phyloP scores from a whole-genome alignment of 2,797 vertebrate genomes.

The Hypotaenidia okinawae region DNA sequence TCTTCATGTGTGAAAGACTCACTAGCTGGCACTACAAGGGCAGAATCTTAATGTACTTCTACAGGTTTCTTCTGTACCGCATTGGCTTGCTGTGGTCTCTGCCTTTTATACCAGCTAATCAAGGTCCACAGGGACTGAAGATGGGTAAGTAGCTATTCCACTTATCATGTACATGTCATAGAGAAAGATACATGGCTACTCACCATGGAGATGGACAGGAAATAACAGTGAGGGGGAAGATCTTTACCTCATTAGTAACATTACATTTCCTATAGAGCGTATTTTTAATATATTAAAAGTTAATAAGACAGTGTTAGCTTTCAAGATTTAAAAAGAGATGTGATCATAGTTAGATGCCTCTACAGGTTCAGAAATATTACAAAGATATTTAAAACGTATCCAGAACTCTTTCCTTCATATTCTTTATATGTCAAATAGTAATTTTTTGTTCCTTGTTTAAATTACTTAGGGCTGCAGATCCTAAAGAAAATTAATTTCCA shows the following conservation, averaged over 20 bases:
- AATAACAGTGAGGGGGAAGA: conserved; percentile 51
- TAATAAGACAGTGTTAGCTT: conserved; percentile 55
- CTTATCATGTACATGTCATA: conserved; percentile 48
- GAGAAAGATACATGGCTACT: conserved; percentile 66
- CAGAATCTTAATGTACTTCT: conserved; percentile 52
- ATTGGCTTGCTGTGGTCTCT: conserved; percentile 37
- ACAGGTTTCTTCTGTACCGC: neutral
- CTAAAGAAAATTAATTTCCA: too few relatives aligned
- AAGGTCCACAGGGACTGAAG: conserved; percentile 40
- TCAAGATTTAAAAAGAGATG: neutral
- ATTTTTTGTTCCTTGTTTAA: conserved; percentile 22
- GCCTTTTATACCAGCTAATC: conserved; percentile 48
- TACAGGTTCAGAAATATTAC: neutral
- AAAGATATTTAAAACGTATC: neutral
- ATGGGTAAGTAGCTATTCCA: conserved; percentile 64
- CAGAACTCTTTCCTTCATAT: neutral
- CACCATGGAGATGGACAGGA: conserved; percentile 58
- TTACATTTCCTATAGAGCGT: conserved; percentile 50
- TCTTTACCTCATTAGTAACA: conserved; percentile 57
- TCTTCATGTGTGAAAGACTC: conserved; percentile 22
- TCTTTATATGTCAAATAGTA: neutral
- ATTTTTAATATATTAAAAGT: conserved; percentile 68
- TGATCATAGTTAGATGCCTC: neutral
- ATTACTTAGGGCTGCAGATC: neutral
- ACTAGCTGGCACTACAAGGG: conserved; percentile 42